Percentiles rank a stretch among this genome's conserved stretches.
Conservation (phyloP, 2,888 invertebrate species). For the Zygogramma bicolorata region DNA sequence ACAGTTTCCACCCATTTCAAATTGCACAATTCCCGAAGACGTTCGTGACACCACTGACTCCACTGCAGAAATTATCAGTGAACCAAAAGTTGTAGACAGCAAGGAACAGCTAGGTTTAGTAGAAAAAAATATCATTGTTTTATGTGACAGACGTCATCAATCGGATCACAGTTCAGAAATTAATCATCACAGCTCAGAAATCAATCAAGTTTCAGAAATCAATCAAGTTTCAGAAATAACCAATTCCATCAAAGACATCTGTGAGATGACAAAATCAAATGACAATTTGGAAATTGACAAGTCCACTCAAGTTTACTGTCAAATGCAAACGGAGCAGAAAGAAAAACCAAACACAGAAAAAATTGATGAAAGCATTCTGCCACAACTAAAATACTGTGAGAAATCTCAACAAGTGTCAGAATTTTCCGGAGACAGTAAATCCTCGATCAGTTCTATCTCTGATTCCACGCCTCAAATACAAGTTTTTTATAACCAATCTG, state of each 20-base stretch:
- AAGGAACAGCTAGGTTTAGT: background rate
- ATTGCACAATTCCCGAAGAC: background rate
- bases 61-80: background rate
- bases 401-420: background rate
- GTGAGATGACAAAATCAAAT: slow-evolving; percentile 22
- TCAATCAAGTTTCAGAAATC: background rate
- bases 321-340: background rate
- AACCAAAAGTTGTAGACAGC: background rate
- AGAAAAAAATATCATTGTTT: slow-evolving; percentile 12
- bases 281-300: slow-evolving; percentile 21
- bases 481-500: slow-evolving; percentile 26
- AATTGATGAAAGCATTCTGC: background rate
- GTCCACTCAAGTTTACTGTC: slow-evolving; percentile 30
- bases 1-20: slow-evolving; percentile 25
- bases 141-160: background rate
- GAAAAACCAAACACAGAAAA: slow-evolving; percentile 6
- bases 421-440: background rate
- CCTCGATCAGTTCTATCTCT: background rate
- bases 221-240: background rate
- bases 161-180: background rate
- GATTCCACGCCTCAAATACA: slow-evolving; percentile 18
- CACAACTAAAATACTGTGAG: background rate
- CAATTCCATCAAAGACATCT: slow-evolving; percentile 2
- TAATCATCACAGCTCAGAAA: background rate
- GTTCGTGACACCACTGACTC: background rate